Percentiles rank a stretch among this genome's conserved stretches.
phyloP scores from a whole-genome alignment of 2,797 vertebrate genomes.

The Hyperoplus immaculatus region DNA sequence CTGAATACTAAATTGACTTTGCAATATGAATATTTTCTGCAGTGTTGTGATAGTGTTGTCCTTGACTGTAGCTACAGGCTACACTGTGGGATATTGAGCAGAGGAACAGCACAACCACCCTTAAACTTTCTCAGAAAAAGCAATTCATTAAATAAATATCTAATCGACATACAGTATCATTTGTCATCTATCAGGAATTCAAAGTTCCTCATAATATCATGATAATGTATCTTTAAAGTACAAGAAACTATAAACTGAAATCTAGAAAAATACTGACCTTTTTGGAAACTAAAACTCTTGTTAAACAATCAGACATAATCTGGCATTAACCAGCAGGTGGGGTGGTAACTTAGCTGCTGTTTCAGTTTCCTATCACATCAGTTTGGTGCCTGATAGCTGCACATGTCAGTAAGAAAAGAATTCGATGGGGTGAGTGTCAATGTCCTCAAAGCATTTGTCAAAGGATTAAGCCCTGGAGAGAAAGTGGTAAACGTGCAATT shows the following conservation, averaged over 20 bases:
- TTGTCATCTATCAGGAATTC: not conserved
- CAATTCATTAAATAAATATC: not conserved
- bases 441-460: slow-evolving; percentile 33
- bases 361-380: slow-evolving; percentile 48
- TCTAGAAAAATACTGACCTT: not conserved
- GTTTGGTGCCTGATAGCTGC: slow-evolving; percentile 49
- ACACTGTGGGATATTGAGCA: slow-evolving; percentile 54
- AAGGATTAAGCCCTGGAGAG: not conserved
- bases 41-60: slow-evolving; percentile 61
- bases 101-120: slow-evolving; percentile 30
- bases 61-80: slow-evolving; percentile 49
- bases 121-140: not conserved
- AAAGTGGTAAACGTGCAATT: not conserved
- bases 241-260: not conserved
- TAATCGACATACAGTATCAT: not conserved
- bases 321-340: slow-evolving; percentile 57
- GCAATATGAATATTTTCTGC: slow-evolving; percentile 46
- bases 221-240: not conserved
- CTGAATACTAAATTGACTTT: slow-evolving; percentile 37
- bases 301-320: not conserved
- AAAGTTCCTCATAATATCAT: not conserved
- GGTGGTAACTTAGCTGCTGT: slow-evolving; percentile 50
- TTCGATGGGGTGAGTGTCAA: slow-evolving; percentile 56
- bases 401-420: slow-evolving; percentile 59
- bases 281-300: not conserved